Conservation (phyloP, 2,113 vertebrate genomes). For the Hippocampus barbouri region DNA sequence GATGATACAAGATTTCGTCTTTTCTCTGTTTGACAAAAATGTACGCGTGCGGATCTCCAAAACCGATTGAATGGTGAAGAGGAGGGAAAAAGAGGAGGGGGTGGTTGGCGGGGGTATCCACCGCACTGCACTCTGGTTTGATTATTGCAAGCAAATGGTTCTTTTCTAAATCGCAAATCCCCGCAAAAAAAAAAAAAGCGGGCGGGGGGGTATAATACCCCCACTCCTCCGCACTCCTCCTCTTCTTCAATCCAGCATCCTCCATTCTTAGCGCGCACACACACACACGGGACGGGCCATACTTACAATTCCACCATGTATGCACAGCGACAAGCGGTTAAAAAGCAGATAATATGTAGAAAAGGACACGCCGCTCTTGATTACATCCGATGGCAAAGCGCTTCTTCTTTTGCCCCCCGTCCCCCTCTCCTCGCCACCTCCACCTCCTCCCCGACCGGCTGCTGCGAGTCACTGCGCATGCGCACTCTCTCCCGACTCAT, state of each 20-base stretch:
- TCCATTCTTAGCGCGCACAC: neutral
- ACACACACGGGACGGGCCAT: slow-evolving; percentile 16
- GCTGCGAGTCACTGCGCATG: slow-evolving; percentile 76
- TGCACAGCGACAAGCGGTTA: slow-evolving; percentile 74
- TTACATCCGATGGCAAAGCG: slow-evolving; percentile 79
- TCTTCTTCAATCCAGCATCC: slow-evolving; percentile 1
- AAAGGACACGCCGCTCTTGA: slow-evolving; percentile 64
- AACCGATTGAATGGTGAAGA: neutral
- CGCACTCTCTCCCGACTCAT: slow-evolving; percentile 62
- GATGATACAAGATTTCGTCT: neutral
- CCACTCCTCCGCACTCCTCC: neutral
- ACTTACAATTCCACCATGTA: slow-evolving; percentile 84
- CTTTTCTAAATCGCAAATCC: slow-evolving; percentile 45
- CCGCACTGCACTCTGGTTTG: neutral
- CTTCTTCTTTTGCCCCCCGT: slow-evolving; percentile 42
- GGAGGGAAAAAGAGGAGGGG: slow-evolving; percentile 3
- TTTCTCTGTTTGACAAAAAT: neutral
- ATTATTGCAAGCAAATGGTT: neutral
- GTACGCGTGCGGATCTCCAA: neutral
- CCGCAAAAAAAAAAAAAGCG: slow-evolving; percentile 28
- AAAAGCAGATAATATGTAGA: slow-evolving; percentile 2
- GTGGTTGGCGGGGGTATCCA: slow-evolving; percentile 54
- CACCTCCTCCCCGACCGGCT: slow-evolving; percentile 62
- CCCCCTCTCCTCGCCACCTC: slow-evolving; percentile 54
- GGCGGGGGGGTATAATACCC: slow-evolving; percentile 35